Percentiles rank a stretch among this genome's conserved stretches.
phyloP scores from a whole-genome alignment of 2,113 vertebrate genomes.

The Mus musculus region DNA sequence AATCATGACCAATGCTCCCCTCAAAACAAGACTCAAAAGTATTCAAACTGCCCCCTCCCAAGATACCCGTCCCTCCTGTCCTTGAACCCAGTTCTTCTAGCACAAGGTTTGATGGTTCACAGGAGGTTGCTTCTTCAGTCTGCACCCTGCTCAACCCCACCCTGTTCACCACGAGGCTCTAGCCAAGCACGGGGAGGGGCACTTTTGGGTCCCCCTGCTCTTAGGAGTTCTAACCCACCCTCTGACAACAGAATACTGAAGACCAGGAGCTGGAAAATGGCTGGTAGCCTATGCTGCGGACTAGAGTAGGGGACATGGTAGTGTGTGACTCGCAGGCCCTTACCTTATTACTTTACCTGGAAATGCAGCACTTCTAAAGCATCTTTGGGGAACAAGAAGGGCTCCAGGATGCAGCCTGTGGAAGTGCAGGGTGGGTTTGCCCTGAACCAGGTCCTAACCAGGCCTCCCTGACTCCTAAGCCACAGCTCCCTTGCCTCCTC shows the following conservation, averaged over 20 bases:
- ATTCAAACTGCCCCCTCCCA: conserved; percentile 17
- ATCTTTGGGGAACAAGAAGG: neutral
- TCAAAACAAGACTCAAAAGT: conserved; percentile 11
- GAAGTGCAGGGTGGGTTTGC: neutral
- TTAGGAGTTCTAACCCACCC: neutral
- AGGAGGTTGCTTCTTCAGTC: neutral
- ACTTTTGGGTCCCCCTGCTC: neutral
- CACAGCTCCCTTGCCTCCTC: neutral
- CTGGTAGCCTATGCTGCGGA: neutral
- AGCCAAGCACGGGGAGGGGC: neutral
- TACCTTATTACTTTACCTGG: neutral
- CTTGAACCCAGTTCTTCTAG: conserved; percentile 2
- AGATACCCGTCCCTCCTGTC: neutral
- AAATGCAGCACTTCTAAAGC: neutral
- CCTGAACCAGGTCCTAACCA: neutral
- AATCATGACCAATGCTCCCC: neutral
- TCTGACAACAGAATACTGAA: neutral
- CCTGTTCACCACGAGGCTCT: neutral
- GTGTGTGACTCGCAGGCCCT: neutral
- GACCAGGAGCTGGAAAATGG: neutral
- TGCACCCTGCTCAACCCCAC: neutral
- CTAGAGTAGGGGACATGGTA: neutral
- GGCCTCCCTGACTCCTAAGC: neutral
- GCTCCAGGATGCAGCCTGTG: neutral
- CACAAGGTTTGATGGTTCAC: conserved; percentile 84